Evolutionary conservation across 2,113 vertebrate species (phyloP).

Genomic region (Dinomys branickii): DNA sequence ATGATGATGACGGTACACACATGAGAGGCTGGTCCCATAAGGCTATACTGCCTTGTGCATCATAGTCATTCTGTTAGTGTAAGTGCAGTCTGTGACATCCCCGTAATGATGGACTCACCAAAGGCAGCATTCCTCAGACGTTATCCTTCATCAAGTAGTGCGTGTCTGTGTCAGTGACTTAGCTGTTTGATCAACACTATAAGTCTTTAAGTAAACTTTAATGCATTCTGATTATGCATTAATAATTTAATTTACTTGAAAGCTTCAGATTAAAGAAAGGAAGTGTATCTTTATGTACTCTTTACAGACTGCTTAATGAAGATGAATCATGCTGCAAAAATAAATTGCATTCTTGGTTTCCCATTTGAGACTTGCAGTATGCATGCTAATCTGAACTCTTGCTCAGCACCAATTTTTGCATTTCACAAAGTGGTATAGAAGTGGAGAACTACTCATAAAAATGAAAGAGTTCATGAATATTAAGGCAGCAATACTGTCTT

Average conservation of each 20-base stretch:
- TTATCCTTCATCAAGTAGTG: neutral
- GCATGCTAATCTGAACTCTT: neutral
- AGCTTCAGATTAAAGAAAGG: neutral
- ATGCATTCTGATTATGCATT: neutral
- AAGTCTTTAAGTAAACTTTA: neutral
- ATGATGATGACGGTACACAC: too few relatives aligned
- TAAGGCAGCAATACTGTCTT: neutral
- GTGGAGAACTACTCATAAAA: neutral
- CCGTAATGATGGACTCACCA: neutral
- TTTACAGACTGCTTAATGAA: neutral
- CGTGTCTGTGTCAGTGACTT: neutral
- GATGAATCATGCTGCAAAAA: neutral
- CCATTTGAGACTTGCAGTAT: neutral
- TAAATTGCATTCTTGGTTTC: neutral
- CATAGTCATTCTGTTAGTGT: neutral
- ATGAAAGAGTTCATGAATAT: neutral
- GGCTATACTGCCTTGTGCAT: neutral
- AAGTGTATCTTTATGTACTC: neutral
- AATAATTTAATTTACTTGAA: neutral
- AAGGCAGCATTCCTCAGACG: neutral
- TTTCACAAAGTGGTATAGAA: neutral
- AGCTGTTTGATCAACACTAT: neutral
- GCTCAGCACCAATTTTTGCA: neutral
- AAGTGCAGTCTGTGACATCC: neutral
- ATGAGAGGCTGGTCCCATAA: neutral